A percentile compares a stretch with the other conserved stretches of the same genome.
phyloP scores from a whole-genome alignment of 2,113 vertebrate genomes.

The Phalacrocorax brasilianus region DNA sequence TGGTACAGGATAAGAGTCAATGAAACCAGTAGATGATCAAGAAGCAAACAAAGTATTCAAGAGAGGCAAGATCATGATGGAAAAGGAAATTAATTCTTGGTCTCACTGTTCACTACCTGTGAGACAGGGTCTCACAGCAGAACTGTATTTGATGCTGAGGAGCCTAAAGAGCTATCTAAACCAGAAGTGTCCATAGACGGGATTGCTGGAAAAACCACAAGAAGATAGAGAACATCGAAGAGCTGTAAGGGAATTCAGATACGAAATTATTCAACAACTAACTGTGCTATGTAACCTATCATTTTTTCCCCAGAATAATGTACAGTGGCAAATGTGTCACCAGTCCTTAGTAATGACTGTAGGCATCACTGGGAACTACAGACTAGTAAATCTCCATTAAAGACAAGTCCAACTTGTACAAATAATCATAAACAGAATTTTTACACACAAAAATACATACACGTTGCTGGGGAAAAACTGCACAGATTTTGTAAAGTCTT shows the following conservation, averaged over 20 bases:
- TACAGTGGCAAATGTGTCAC: not conserved
- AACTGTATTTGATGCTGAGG: not conserved
- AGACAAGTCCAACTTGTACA: not conserved
- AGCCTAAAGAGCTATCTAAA: not conserved
- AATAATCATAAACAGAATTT: not conserved
- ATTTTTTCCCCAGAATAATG: not conserved
- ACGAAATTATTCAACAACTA: not conserved
- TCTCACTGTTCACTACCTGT: not conserved
- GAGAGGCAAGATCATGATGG: not conserved
- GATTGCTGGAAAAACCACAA: not conserved
- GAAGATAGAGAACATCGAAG: not conserved
- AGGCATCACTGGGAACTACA: not conserved
- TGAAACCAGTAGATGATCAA: not conserved
- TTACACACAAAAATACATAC: not conserved
- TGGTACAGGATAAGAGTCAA: not conserved
- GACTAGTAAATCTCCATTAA: not conserved
- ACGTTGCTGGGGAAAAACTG: not conserved
- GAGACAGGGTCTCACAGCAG: not conserved
- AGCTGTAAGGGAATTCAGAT: not conserved
- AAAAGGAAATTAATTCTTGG: not conserved
- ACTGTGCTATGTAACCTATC: not conserved
- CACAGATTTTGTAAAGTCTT: not conserved
- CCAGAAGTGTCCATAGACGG: not conserved
- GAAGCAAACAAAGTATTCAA: not conserved
- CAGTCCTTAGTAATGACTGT: not conserved